A percentile compares a stretch with the other conserved stretches of the same genome.
These are phyloP conservation scores for Mionectes olivaceus DNA, from an alignment of 2,797 vertebrate species.

Conservation along the genomic window DNA sequence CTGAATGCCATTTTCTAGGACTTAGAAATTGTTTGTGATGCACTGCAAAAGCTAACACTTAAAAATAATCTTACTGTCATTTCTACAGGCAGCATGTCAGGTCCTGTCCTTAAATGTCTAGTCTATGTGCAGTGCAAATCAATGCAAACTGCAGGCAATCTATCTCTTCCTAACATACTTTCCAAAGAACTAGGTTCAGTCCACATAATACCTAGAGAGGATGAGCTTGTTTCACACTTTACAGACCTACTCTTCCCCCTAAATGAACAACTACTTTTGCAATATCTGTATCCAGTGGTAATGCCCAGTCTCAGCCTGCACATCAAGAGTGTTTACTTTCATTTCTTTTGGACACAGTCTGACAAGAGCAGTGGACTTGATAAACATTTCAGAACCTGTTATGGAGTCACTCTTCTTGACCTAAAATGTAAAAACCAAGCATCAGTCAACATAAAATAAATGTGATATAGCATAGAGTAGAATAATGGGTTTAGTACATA, in stretches of 20 bases:
- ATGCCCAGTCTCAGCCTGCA: background rate
- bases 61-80: background rate
- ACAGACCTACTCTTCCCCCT: background rate
- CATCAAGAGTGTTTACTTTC: background rate
- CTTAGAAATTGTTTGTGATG: background rate
- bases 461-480: background rate
- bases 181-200: background rate
- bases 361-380: background rate
- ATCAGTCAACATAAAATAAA: constrained; percentile 42
- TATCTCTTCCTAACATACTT: background rate
- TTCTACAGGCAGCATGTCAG: background rate
- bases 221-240: background rate
- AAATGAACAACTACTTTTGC: background rate
- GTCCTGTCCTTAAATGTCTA: background rate
- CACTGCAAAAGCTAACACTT: background rate
- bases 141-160: background rate
- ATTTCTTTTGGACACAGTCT: background rate
- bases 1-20: background rate
- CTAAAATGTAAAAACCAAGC: constrained; percentile 26
- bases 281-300: background rate
- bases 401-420: background rate
- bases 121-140: background rate
- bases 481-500: constrained; percentile 34
- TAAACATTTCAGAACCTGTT: background rate
- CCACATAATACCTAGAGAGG: background rate